Conservation (phyloP, 2,113 vertebrate species). For the Ranitomeya imitator region DNA sequence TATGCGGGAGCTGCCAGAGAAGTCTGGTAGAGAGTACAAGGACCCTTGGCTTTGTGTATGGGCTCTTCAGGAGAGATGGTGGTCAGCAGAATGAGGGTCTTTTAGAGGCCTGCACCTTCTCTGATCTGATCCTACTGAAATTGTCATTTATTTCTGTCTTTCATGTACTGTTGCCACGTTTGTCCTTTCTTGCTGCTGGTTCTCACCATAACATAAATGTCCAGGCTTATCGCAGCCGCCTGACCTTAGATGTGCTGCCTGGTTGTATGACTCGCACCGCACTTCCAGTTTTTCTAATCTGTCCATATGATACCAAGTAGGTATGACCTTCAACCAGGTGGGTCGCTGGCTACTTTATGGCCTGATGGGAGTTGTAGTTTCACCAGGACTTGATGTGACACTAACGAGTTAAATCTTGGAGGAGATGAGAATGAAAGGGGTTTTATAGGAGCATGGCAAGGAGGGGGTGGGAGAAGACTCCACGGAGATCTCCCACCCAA, state of each 20-base stretch:
- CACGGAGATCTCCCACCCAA: constrained; percentile 74
- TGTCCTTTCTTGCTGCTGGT: not conserved
- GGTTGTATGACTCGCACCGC: not conserved
- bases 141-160: too few relatives aligned
- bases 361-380: not conserved
- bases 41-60: too few relatives aligned
- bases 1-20: too few relatives aligned
- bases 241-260: not conserved
- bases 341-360: too few relatives aligned
- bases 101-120: too few relatives aligned
- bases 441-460: not conserved
- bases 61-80: too few relatives aligned
- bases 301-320: too few relatives aligned
- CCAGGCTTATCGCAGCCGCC: not conserved
- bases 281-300: too few relatives aligned
- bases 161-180: not conserved
- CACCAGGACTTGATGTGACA: not conserved
- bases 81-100: too few relatives aligned
- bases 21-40: too few relatives aligned
- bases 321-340: too few relatives aligned
- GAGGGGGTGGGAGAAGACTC: constrained; percentile 59
- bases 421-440: not conserved
- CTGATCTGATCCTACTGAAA: too few relatives aligned
- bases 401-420: not conserved
- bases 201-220: not conserved